Conservation (phyloP, 1,140 invertebrate species). For the Colletes gigas region DNA sequence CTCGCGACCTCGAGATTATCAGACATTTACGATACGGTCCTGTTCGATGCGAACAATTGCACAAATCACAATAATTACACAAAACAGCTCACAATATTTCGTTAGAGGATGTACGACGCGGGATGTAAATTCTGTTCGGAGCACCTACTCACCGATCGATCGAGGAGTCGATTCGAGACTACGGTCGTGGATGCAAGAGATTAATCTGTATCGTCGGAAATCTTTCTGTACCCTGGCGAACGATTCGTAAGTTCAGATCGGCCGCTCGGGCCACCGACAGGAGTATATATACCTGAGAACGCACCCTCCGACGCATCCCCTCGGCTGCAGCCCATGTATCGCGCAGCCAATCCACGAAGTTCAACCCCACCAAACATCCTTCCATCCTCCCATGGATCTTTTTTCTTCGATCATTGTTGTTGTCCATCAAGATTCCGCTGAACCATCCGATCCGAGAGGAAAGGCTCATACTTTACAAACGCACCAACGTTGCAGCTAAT, state of each 20-base stretch:
- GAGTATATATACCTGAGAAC: slow-evolving; percentile 65
- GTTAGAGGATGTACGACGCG: background rate
- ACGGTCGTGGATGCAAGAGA: background rate
- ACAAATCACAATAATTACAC: background rate
- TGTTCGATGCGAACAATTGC: background rate
- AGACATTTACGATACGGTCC: no score
- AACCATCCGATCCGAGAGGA: no score
- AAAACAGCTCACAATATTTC: background rate
- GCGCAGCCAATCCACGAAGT: slow-evolving; percentile 63
- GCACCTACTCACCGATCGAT: slow-evolving; percentile 30
- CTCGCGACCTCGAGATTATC: no score
- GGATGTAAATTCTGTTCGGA: background rate
- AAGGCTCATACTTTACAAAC: no score
- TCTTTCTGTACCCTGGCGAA: slow-evolving; percentile 7
- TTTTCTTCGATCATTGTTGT: slow-evolving; percentile 3
- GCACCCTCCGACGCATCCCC: slow-evolving; percentile 65
- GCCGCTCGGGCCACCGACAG: slow-evolving; percentile 37
- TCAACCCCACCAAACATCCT: slow-evolving; percentile 51
- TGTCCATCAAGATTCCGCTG: background rate
- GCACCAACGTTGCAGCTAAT: no score
- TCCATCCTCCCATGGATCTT: slow-evolving; percentile 16
- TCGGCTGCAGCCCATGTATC: slow-evolving; percentile 39
- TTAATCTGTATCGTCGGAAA: background rate
- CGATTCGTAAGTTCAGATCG: slow-evolving; percentile 54
- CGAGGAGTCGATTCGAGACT: background rate